Evolutionary conservation across 2,797 vertebrate species (phyloP).

Genomic region (Manis crassicaudata): DNA sequence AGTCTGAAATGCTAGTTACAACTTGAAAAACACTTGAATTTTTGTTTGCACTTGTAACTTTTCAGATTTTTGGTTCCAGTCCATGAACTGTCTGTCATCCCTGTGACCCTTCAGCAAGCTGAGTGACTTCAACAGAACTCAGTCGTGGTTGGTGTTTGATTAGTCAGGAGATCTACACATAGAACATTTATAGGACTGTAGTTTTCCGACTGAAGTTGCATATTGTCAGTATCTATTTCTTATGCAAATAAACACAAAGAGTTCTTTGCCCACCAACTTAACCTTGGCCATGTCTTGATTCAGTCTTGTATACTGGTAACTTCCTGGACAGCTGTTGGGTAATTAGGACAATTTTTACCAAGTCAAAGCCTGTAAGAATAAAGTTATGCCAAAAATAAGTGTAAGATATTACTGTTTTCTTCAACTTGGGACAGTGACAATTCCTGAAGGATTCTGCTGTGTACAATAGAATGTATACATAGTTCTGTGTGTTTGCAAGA

Average conservation of each 20-base stretch:
- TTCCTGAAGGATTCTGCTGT: background rate
- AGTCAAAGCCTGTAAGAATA: background rate
- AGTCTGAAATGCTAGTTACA: background rate
- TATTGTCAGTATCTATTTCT: background rate
- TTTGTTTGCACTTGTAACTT: background rate
- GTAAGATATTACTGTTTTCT: background rate
- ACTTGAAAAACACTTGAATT: slow-evolving; percentile 4
- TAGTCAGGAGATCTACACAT: background rate
- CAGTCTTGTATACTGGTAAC: background rate
- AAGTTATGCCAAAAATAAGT: background rate
- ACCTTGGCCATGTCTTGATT: background rate
- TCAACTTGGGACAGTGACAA: background rate
- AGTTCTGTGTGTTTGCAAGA: background rate
- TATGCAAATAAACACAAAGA: background rate
- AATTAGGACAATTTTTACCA: background rate
- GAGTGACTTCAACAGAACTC: slow-evolving; percentile 24
- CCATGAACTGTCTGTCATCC: background rate
- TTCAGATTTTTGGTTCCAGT: slow-evolving; percentile 8
- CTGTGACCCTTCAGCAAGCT: background rate
- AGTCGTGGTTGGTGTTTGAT: background rate
- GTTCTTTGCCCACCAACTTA: background rate
- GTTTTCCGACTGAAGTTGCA: background rate
- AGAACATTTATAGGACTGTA: background rate
- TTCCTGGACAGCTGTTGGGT: background rate
- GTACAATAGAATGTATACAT: background rate